Percentiles rank a stretch among this genome's conserved stretches.
phyloP scores from a whole-genome alignment of 2,113 vertebrate species.

The Gopherus flavomarginatus region DNA sequence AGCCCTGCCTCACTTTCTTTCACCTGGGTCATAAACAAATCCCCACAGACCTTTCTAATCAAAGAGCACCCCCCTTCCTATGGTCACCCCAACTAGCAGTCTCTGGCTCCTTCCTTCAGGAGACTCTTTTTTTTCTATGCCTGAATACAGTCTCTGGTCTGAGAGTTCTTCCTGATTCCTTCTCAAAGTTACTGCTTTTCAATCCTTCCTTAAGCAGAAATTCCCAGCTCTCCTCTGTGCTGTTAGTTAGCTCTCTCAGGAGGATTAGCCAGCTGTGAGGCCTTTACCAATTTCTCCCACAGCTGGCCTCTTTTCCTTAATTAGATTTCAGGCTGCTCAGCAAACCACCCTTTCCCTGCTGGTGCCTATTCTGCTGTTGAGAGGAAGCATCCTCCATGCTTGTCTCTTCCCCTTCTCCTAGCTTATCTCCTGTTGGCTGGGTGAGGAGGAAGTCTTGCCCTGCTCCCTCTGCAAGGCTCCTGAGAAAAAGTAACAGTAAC shows the following conservation, averaged over 20 bases:
- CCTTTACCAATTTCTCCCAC: background rate
- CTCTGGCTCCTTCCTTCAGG: background rate
- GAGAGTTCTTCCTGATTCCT: background rate
- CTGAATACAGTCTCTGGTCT: background rate
- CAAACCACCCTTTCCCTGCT: background rate
- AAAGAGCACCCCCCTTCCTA: background rate
- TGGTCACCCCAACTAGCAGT: background rate
- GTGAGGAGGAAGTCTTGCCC: background rate
- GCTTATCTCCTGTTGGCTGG: background rate
- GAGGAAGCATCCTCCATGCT: background rate
- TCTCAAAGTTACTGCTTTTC: too few species aligned
- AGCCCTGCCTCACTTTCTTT: background rate
- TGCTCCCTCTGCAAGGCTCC: background rate
- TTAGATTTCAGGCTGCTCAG: background rate
- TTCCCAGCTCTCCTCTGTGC: background rate
- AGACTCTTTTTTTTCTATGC: background rate
- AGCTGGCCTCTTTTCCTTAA: background rate
- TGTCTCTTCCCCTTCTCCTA: background rate
- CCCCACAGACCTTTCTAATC: background rate
- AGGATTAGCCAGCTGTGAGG: background rate
- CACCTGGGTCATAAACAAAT: background rate
- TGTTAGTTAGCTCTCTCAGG: background rate
- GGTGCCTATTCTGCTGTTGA: background rate
- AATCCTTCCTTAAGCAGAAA: too few species aligned
- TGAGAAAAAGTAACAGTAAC: background rate